Evolutionary conservation across 1,140 invertebrate genomes (phyloP).

Genomic region (Ostrea denselamellosa): DNA sequence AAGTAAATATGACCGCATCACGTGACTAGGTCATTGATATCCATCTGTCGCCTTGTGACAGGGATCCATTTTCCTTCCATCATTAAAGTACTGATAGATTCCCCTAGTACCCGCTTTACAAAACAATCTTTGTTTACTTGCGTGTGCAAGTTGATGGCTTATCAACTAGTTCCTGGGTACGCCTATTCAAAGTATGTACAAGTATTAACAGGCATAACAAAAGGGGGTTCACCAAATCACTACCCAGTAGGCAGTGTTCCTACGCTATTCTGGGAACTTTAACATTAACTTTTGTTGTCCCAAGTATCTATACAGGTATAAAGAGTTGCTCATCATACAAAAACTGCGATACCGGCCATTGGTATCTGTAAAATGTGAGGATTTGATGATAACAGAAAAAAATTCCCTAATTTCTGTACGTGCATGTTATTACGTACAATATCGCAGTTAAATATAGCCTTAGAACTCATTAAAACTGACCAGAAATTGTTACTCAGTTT

Average conservation of each 20-base stretch:
- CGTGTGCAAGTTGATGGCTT: conserved; percentile 24
- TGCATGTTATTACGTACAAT: too few species aligned
- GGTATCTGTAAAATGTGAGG: too few species aligned
- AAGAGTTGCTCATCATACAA: neutral
- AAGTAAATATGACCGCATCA: neutral
- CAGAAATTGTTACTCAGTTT: too few species aligned
- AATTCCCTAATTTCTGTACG: too few species aligned
- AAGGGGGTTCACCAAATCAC: neutral
- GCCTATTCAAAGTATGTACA: conserved; percentile 10
- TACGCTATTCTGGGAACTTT: neutral
- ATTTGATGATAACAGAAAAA: too few species aligned
- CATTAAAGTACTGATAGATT: neutral
- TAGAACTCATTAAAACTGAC: too few species aligned
- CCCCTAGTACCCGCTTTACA: neutral
- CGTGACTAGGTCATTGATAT: conserved; percentile 7
- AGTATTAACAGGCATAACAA: neutral
- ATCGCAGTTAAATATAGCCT: too few species aligned
- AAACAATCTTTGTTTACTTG: conserved; percentile 21
- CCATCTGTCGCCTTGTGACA: conserved; percentile 21
- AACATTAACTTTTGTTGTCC: neutral
- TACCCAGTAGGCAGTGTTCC: neutral
- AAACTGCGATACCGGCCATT: too few species aligned
- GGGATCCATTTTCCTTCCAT: neutral
- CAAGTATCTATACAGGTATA: neutral
- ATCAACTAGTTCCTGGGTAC: conserved; percentile 36